Evolutionary conservation across 2,113 vertebrate genomes (phyloP).

Genomic region (Spea bombifrons): DNA sequence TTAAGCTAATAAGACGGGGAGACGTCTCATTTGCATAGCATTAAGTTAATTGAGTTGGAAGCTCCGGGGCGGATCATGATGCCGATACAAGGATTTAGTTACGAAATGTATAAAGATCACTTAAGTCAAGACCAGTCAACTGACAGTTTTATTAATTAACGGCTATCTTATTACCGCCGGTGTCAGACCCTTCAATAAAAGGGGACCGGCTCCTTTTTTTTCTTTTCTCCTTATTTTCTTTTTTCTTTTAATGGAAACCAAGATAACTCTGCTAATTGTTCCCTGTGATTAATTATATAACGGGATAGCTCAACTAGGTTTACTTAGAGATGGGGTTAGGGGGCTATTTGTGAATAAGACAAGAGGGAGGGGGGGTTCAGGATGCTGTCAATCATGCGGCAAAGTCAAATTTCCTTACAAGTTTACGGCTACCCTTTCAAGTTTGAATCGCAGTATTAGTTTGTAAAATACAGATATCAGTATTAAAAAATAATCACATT

Average conservation of each 20-base stretch:
- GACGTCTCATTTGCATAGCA: conserved; percentile 91
- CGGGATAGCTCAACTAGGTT: neutral
- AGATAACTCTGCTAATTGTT: conserved; percentile 34
- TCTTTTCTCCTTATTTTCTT: neutral
- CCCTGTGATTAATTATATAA: conserved; percentile 39
- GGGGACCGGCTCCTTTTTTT: neutral
- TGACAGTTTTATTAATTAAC: conserved; percentile 96
- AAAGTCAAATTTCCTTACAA: too few relatives aligned
- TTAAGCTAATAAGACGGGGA: conserved; percentile 83
- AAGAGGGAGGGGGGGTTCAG: neutral
- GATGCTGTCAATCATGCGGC: conserved; percentile 6
- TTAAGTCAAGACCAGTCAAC: conserved; percentile 77
- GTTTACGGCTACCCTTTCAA: too few relatives aligned
- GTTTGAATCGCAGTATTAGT: too few relatives aligned
- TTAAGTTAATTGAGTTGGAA: conserved; percentile 92
- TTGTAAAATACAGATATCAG: too few relatives aligned
- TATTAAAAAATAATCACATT: too few relatives aligned
- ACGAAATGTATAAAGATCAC: conserved; percentile 84
- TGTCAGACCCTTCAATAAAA: conserved; percentile 56
- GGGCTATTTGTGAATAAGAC: conserved; percentile 9
- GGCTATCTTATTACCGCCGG: conserved; percentile 82
- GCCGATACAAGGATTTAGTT: conserved; percentile 79
- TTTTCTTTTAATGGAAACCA: conserved; percentile 43
- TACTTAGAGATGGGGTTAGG: neutral
- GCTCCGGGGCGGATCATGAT: conserved; percentile 66